These are phyloP conservation scores for Torymus tubicola DNA, from an alignment of 2,888 invertebrate genomes.

Conservation along the genomic window DNA sequence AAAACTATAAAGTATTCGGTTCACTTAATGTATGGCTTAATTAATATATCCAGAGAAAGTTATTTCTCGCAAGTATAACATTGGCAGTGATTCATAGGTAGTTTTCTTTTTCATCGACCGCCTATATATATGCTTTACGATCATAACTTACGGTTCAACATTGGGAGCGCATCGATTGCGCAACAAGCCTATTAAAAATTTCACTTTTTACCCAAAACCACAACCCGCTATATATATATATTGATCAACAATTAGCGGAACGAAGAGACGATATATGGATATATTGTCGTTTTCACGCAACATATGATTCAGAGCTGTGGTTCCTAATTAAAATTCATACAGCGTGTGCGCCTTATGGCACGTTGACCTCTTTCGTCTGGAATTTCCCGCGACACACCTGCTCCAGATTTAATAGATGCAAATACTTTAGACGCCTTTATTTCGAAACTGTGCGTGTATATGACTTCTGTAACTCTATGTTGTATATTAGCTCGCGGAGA, in stretches of 20 bases:
- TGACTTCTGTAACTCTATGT: background rate
- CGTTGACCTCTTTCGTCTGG: slow-evolving; percentile 45
- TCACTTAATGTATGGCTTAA: too few relatives aligned
- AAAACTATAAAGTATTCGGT: too few relatives aligned
- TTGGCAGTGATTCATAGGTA: background rate
- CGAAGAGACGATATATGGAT: slow-evolving; percentile 3
- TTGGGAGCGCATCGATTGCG: too few relatives aligned
- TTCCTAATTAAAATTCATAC: slow-evolving; percentile 45
- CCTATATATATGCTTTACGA: background rate
- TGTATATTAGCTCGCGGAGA: too few relatives aligned
- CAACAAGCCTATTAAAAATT: background rate
- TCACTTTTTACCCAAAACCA: slow-evolving; percentile 29
- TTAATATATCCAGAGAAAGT: too few relatives aligned
- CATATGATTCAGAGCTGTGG: slow-evolving; percentile 26
- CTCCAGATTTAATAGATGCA: slow-evolving; percentile 37
- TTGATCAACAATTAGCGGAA: background rate
- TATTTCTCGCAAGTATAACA: too few relatives aligned
- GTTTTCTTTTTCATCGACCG: background rate
- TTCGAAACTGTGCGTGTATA: background rate
- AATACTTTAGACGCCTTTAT: slow-evolving; percentile 3
- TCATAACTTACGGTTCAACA: too few relatives aligned
- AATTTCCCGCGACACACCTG: slow-evolving; percentile 32
- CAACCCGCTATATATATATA: background rate
- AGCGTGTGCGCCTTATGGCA: slow-evolving; percentile 28
- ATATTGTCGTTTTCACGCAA: background rate